Evolutionary conservation across 2,797 vertebrate species (phyloP).

Genomic region (Rachycentron canadum): DNA sequence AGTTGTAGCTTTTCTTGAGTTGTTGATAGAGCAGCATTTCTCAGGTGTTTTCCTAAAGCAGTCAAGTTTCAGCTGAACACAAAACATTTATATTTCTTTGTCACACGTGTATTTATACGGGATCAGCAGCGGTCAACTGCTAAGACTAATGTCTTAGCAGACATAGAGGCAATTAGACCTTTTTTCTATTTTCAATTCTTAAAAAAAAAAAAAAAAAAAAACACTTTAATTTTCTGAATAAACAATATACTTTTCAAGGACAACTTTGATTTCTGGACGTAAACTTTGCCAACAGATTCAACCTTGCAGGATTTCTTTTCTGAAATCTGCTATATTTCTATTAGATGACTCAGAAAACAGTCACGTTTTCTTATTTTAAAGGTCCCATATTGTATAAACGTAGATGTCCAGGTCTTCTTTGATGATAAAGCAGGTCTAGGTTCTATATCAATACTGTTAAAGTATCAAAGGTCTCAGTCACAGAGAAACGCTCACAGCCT

Average conservation of each 20-base stretch:
- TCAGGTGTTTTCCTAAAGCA: slow-evolving; percentile 23
- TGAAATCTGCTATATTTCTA: no score
- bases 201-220: background rate
- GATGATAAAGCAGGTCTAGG: no score
- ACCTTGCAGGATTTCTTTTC: no score
- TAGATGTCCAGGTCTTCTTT: no score
- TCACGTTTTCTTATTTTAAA: no score
- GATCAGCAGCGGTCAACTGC: slow-evolving; percentile 28
- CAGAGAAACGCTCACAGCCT: no score
- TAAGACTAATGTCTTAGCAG: background rate
- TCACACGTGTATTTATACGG: background rate
- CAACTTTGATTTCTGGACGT: background rate
- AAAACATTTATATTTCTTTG: slow-evolving; percentile 43
- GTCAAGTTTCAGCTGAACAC: background rate
- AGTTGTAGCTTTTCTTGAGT: background rate
- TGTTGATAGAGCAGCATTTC: slow-evolving; percentile 4
- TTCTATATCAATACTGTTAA: no score
- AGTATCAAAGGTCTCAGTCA: no score
- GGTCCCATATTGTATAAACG: no score
- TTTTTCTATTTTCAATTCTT: background rate
- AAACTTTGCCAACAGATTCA: background rate
- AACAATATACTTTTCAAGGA: background rate
- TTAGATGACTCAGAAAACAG: no score
- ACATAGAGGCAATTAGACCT: background rate
- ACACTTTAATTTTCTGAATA: background rate